Conservation (phyloP, 2,888 invertebrate genomes). For the Cerastoderma edule region DNA sequence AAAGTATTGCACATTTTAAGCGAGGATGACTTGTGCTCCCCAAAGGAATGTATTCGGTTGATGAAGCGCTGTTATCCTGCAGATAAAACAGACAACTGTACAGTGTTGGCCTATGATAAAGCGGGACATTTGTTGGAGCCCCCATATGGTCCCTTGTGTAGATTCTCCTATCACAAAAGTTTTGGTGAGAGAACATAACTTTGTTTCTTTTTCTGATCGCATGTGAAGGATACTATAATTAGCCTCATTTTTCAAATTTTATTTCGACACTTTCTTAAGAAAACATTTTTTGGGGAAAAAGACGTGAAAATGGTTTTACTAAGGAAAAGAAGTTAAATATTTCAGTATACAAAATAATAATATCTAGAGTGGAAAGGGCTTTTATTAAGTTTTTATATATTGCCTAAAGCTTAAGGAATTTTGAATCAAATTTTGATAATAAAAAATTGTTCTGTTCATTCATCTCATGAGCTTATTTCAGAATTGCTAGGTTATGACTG, state of each 20-base stretch:
- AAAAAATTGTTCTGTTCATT: too few relatives aligned
- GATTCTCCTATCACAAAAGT: slow-evolving; percentile 60
- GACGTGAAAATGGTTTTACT: background rate
- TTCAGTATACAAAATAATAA: too few relatives aligned
- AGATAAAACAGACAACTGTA: slow-evolving; percentile 54
- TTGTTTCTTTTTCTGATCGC: background rate
- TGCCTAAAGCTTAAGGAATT: too few relatives aligned
- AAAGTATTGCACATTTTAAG: slow-evolving; percentile 52
- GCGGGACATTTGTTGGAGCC: slow-evolving; percentile 79
- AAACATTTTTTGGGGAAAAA: background rate
- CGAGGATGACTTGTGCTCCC: slow-evolving; percentile 51
- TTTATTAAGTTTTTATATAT: too few relatives aligned
- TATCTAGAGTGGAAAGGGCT: too few relatives aligned
- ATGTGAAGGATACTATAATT: background rate
- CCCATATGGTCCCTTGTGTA: slow-evolving; percentile 70
- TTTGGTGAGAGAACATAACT: slow-evolving; percentile 41
- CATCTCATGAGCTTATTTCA: too few relatives aligned
- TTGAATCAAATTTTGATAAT: too few relatives aligned
- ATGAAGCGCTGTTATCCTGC: slow-evolving; percentile 50
- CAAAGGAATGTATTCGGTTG: slow-evolving; percentile 35
- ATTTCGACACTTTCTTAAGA: background rate
- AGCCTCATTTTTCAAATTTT: background rate
- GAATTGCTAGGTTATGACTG: too few relatives aligned
- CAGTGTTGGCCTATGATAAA: slow-evolving; percentile 63
- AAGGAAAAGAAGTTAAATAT: background rate